A percentile compares a stretch with the other conserved stretches of the same genome.
Evolutionary conservation across 2,797 vertebrate genomes (phyloP).

Genomic region (Sebastes nivosus): DNA sequence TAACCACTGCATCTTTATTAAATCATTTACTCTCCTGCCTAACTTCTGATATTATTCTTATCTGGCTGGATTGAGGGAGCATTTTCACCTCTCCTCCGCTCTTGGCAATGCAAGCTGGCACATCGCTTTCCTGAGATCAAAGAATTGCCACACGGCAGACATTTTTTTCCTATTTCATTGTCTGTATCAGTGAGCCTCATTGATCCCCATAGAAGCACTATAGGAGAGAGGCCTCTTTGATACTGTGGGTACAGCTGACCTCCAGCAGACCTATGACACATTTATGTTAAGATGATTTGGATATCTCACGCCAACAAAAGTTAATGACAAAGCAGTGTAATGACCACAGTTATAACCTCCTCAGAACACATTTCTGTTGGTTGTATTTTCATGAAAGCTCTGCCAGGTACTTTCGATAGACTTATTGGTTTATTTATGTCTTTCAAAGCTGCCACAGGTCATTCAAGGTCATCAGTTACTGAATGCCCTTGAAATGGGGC

Average conservation of each 20-base stretch:
- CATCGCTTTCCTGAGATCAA: constrained; percentile 60
- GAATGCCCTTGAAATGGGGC: background rate
- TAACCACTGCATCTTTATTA: background rate
- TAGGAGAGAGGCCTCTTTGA: constrained; percentile 22
- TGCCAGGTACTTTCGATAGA: background rate
- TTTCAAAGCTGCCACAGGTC: constrained; percentile 8
- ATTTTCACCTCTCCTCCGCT: constrained; percentile 29
- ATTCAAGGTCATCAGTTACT: constrained; percentile 4
- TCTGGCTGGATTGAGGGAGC: constrained; percentile 5
- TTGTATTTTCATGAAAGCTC: background rate
- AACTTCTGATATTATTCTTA: background rate
- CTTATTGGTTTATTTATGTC: constrained; percentile 1
- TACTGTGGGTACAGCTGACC: constrained; percentile 12
- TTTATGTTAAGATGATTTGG: constrained; percentile 4
- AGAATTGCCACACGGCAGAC: constrained; percentile 50
- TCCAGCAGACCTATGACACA: constrained; percentile 18
- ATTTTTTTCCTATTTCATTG: constrained; percentile 48
- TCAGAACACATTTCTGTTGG: background rate
- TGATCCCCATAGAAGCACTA: constrained; percentile 34
- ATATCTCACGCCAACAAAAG: background rate
- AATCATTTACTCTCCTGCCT: background rate
- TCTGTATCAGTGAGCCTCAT: constrained; percentile 40
- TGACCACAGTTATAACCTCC: background rate
- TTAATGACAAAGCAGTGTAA: background rate
- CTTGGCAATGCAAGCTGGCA: constrained; percentile 44